Percentiles rank a stretch among this genome's conserved stretches.
These are phyloP conservation scores for Chloromyia formosa DNA, from an alignment of 2,888 invertebrate genomes.

Conservation along the genomic window DNA sequence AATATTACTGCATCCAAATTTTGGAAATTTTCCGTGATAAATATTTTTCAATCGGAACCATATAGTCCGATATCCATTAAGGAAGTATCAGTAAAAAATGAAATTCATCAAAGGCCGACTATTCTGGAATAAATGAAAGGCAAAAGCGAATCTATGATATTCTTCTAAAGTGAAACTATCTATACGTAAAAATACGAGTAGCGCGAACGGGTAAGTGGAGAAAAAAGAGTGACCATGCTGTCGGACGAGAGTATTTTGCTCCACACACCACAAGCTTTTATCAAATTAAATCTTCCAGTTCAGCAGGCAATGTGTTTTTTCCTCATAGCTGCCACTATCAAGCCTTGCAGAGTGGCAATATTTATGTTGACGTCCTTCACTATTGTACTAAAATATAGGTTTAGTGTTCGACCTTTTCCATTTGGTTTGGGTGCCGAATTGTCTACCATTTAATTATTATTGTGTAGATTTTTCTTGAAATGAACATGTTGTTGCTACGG, in stretches of 20 bases:
- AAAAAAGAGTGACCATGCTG: not conserved
- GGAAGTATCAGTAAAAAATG: conserved; percentile 17
- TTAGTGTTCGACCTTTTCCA: no score
- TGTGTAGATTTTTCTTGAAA: no score
- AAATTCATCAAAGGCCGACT: conserved; percentile 12
- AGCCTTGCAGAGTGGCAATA: conserved; percentile 39
- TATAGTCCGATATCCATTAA: conserved; percentile 3
- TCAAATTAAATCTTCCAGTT: conserved; percentile 49
- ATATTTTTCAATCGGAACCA: not conserved
- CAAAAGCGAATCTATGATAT: not conserved
- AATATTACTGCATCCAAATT: not conserved
- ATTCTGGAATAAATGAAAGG: not conserved
- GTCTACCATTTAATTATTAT: no score
- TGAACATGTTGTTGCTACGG: no score
- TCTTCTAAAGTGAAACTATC: not conserved
- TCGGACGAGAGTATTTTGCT: no score
- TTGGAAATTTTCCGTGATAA: no score
- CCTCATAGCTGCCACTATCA: conserved; percentile 41
- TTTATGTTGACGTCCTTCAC: conserved; percentile 32
- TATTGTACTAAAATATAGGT: no score
- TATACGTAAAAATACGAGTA: no score
- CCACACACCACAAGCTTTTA: conserved; percentile 39
- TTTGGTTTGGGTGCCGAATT: no score
- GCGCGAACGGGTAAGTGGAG: not conserved
- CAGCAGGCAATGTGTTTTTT: conserved; percentile 42